These are phyloP conservation scores for Melanostigma gelatinosum DNA, from an alignment of 2,113 vertebrate genomes.

Conservation along the genomic window DNA sequence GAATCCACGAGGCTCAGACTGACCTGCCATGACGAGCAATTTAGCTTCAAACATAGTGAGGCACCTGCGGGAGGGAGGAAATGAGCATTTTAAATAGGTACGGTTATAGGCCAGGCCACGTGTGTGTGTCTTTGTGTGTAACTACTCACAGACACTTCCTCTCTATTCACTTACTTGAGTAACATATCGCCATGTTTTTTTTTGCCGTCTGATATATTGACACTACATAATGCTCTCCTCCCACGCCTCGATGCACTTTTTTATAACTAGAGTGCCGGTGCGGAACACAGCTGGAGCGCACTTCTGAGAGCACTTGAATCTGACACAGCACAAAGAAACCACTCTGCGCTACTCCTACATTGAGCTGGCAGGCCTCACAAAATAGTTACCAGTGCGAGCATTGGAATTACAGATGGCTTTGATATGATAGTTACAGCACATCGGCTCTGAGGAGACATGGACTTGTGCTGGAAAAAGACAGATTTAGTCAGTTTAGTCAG, in stretches of 20 bases:
- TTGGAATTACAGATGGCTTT: conserved; percentile 51
- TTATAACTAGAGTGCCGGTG: conserved; percentile 64
- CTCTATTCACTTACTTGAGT: conserved; percentile 47
- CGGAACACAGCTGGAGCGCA: conserved; percentile 70
- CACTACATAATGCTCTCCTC: conserved; percentile 69
- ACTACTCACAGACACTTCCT: conserved; percentile 29
- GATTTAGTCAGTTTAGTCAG: not conserved
- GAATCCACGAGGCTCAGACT: conserved; percentile 71
- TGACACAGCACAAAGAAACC: conserved; percentile 66
- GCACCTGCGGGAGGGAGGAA: conserved; percentile 75
- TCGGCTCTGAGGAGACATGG: conserved; percentile 16
- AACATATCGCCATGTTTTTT: conserved; percentile 43
- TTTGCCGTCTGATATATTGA: conserved; percentile 64
- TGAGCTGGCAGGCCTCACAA: conserved; percentile 56
- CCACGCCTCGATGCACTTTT: conserved; percentile 64
- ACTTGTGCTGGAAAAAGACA: not conserved
- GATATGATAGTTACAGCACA: conserved; percentile 42
- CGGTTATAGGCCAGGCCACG: conserved; percentile 74
- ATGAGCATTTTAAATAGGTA: conserved; percentile 79
- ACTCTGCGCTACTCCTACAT: conserved; percentile 62
- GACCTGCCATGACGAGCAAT: conserved; percentile 78
- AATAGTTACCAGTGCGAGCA: conserved; percentile 45
- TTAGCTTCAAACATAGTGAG: conserved; percentile 74
- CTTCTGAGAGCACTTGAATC: conserved; percentile 63
- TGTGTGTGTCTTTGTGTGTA: conserved; percentile 36